Percentiles rank a stretch among this genome's conserved stretches.
These are phyloP conservation scores for Hemitrygon akajei DNA, from an alignment of 2,797 vertebrate species.

Conservation along the genomic window DNA sequence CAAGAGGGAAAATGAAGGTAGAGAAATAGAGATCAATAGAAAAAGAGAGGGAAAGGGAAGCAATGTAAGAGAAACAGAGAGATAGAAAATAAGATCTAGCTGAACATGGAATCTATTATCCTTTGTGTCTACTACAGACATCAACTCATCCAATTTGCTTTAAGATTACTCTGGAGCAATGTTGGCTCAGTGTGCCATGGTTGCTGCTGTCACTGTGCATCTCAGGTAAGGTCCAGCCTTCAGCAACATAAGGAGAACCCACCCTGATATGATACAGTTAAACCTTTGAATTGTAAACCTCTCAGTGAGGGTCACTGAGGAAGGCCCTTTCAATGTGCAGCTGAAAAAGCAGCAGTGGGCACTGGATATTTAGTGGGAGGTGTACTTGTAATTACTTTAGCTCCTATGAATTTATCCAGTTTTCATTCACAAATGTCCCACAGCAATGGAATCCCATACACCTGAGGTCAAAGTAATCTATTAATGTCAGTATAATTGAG, in stretches of 20 bases:
- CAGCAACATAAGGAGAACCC: not conserved
- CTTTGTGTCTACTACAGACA: not conserved
- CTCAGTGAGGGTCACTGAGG: not conserved
- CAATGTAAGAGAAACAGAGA: too few species aligned
- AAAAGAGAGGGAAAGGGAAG: too few species aligned
- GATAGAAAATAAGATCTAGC: too few species aligned
- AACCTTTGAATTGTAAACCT: not conserved
- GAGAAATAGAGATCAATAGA: too few species aligned
- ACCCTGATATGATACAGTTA: not conserved
- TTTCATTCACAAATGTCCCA: not conserved
- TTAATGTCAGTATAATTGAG: not conserved
- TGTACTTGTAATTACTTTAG: not conserved
- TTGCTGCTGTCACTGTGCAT: not conserved
- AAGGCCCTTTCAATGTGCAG: too few species aligned
- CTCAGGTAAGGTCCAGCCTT: not conserved
- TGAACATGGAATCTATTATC: too few species aligned
- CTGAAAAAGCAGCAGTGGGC: not conserved
- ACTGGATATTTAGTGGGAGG: not conserved
- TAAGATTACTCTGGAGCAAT: not conserved
- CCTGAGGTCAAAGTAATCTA: not conserved
- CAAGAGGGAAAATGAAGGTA: too few species aligned
- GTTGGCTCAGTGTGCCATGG: not conserved
- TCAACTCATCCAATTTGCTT: not conserved
- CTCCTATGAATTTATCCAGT: not conserved
- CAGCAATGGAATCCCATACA: not conserved